Conservation (phyloP, 1,140 invertebrate genomes). For the Drosophila quadrilineata region DNA sequence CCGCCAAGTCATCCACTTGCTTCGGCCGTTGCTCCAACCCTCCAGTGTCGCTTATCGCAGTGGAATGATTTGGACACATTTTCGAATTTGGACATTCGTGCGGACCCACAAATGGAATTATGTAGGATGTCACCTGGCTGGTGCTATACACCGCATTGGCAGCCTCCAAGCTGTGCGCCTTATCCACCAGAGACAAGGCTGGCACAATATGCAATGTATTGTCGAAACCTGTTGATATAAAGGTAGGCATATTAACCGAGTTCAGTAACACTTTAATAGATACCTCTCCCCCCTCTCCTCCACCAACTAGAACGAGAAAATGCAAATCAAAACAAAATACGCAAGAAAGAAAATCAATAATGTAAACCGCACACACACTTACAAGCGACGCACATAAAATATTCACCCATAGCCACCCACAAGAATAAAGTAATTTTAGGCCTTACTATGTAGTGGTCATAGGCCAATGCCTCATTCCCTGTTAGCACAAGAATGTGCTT, state of each 20-base stretch:
- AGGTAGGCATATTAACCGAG: not conserved
- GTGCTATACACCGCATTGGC: conserved; percentile 56
- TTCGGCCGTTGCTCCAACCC: conserved; percentile 8
- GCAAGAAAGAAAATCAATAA: conserved; percentile 73
- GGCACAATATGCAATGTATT: conserved; percentile 81
- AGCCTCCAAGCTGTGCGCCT: conserved; percentile 47
- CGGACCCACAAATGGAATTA: conserved; percentile 79
- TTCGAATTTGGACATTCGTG: conserved; percentile 81
- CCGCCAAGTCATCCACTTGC: conserved; percentile 25
- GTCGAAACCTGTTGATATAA: conserved; percentile 74
- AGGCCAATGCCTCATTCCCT: conserved; percentile 2
- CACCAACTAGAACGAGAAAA: conserved; percentile 6
- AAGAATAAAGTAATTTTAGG: conserved; percentile 58
- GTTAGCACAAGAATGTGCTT: no score
- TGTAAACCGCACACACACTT: conserved; percentile 21
- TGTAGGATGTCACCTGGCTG: conserved; percentile 78
- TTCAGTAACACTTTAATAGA: conserved; percentile 32
- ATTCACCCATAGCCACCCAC: conserved; percentile 11
- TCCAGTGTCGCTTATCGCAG: conserved; percentile 12
- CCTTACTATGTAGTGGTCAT: conserved; percentile 24
- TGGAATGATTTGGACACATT: conserved; percentile 72
- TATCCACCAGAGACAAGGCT: conserved; percentile 66
- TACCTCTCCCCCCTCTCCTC: not conserved
- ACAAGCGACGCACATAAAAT: conserved; percentile 15
- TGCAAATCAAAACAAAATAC: conserved; percentile 58